Conservation (phyloP, 2,113 vertebrate species). For the Cariama cristata region DNA sequence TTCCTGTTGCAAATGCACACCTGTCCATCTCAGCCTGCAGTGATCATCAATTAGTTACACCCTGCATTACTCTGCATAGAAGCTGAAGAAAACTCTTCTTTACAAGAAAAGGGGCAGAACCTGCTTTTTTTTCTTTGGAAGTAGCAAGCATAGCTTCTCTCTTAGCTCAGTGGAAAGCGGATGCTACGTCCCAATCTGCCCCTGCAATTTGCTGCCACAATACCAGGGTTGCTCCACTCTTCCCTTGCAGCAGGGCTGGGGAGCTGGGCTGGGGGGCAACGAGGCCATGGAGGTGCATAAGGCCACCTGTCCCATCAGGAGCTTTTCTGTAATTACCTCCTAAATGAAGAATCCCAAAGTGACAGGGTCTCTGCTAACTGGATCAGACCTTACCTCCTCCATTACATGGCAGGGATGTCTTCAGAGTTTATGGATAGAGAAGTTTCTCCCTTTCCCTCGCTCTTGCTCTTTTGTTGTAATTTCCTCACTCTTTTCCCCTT, state of each 20-base stretch:
- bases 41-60: background rate
- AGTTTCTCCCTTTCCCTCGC: background rate
- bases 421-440: background rate
- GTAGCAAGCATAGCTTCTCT: background rate
- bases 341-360: background rate
- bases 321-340: background rate
- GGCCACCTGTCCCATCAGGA: background rate
- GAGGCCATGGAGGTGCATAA: background rate
- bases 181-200: background rate
- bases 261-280: background rate
- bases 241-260: background rate
- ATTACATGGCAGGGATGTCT: background rate
- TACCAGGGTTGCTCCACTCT: rapidly evolving
- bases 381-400: background rate
- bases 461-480: background rate
- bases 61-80: background rate
- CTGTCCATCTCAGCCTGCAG: background rate
- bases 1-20: background rate
- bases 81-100: background rate
- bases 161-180: background rate
- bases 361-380: background rate
- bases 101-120: background rate
- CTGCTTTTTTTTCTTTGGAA: rapidly evolving
- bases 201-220: background rate
- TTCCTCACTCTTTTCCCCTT: background rate